Conservation (phyloP, 2,888 invertebrate species). For the Petrolisthes cinctipes region DNA sequence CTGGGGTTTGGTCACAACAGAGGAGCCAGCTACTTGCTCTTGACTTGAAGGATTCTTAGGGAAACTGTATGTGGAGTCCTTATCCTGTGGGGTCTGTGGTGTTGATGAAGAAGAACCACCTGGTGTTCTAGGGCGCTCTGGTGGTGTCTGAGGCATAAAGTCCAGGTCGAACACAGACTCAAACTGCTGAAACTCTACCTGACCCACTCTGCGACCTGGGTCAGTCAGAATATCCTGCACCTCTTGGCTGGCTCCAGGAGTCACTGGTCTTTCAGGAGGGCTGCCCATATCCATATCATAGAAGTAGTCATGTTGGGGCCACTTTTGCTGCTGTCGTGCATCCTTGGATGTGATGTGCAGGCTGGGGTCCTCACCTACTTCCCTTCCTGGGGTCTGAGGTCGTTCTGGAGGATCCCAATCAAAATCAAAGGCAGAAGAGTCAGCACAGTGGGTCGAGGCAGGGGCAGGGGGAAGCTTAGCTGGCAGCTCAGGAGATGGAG, state of each 20-base stretch:
- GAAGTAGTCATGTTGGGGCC: neutral
- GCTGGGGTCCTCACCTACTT: slow-evolving; percentile 15
- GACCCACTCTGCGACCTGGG: neutral
- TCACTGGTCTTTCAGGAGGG: slow-evolving; percentile 47
- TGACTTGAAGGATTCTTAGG: neutral
- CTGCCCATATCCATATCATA: slow-evolving; percentile 26
- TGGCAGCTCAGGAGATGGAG: neutral
- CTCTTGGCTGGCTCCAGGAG: slow-evolving; percentile 47
- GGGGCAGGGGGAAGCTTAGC: neutral
- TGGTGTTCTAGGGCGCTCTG: slow-evolving; percentile 58
- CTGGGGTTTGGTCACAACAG: no score
- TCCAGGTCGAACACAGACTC: slow-evolving; percentile 56
- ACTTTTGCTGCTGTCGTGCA: neutral
- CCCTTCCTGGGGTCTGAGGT: slow-evolving; percentile 49
- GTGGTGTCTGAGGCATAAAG: slow-evolving; percentile 36
- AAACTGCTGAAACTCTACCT: slow-evolving; percentile 31
- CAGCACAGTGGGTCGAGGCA: neutral
- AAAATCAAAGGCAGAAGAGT: slow-evolving; percentile 34
- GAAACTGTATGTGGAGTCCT: slow-evolving; percentile 12
- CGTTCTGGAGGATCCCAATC: slow-evolving; percentile 42
- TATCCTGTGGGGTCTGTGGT: slow-evolving; percentile 19
- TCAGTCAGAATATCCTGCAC: slow-evolving; percentile 41
- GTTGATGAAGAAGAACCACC: slow-evolving; percentile 30
- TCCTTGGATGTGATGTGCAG: neutral
- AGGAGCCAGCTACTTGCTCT: neutral